Evolutionary conservation across 2,888 invertebrate species (phyloP).

Genomic region (Cantharis lateralis): DNA sequence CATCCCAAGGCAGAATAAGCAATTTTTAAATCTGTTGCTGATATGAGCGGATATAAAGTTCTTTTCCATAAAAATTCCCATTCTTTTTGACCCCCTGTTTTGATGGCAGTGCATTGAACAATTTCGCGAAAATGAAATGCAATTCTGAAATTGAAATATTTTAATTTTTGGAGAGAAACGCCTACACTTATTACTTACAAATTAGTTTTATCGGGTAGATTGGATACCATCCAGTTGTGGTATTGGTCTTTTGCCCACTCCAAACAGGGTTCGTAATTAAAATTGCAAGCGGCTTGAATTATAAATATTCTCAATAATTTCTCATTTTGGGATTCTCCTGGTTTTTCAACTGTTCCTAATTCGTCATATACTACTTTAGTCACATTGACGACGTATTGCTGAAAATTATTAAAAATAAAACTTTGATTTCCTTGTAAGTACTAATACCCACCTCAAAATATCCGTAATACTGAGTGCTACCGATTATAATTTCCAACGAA

Average conservation of each 20-base stretch:
- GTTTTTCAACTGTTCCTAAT: slow-evolving; percentile 60
- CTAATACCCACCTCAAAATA: slow-evolving; percentile 46
- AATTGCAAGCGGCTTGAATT: slow-evolving; percentile 63
- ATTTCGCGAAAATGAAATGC: slow-evolving; percentile 67
- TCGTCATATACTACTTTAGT: slow-evolving; percentile 56
- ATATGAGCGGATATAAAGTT: slow-evolving; percentile 64
- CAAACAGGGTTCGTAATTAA: slow-evolving; percentile 61
- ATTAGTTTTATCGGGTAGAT: slow-evolving; percentile 48
- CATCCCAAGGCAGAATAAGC: slow-evolving; percentile 59
- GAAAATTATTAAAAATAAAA: too few relatives aligned
- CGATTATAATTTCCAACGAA: slow-evolving; percentile 58
- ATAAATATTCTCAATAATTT: slow-evolving; percentile 63
- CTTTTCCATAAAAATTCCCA: slow-evolving; percentile 73
- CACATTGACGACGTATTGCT: slow-evolving; percentile 58
- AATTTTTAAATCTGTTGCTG: slow-evolving; percentile 58
- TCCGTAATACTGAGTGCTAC: slow-evolving; percentile 58
- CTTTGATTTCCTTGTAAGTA: neutral
- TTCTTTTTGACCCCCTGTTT: slow-evolving; percentile 66
- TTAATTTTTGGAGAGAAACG: neutral
- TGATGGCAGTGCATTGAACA: slow-evolving; percentile 67
- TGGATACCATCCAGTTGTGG: slow-evolving; percentile 48
- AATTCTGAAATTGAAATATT: slow-evolving; percentile 57
- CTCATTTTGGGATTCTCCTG: slow-evolving; percentile 60
- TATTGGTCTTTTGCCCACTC: slow-evolving; percentile 59
- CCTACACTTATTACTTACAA: slow-evolving; percentile 41